Evolutionary conservation across 2,888 invertebrate species (phyloP).

Genomic region (Macrophya annulata): DNA sequence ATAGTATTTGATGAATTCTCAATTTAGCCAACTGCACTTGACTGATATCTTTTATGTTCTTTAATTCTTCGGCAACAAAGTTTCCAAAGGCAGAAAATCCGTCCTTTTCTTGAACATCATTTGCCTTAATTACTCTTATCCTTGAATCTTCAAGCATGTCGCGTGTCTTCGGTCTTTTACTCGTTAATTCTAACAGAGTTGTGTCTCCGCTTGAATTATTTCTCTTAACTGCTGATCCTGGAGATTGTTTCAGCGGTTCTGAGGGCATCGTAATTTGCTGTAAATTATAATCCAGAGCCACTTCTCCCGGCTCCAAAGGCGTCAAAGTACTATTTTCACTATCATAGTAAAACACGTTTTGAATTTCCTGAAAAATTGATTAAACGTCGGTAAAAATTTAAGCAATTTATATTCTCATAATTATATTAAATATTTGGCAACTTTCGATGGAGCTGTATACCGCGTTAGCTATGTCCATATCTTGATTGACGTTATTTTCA

Average conservation of each 20-base stretch:
- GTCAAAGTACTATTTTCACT: constrained; percentile 57
- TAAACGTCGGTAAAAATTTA: neutral
- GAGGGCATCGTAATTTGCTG: constrained; percentile 43
- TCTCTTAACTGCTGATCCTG: constrained; percentile 29
- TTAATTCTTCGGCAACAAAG: constrained; percentile 54
- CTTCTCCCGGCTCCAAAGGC: constrained; percentile 55
- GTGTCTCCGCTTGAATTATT: constrained; percentile 15
- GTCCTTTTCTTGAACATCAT: constrained; percentile 54
- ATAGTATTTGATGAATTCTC: constrained; percentile 56
- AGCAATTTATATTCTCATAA: neutral
- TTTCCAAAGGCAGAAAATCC: constrained; percentile 48
- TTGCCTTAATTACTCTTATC: constrained; percentile 48
- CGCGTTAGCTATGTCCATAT: constrained; percentile 44
- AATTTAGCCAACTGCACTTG: constrained; percentile 55
- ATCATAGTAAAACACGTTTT: constrained; percentile 57
- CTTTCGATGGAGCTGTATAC: neutral
- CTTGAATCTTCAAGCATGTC: constrained; percentile 38
- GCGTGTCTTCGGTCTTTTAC: constrained; percentile 44
- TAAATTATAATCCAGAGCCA: constrained; percentile 55
- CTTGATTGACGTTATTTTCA: constrained; percentile 32
- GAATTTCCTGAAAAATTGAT: constrained; percentile 46
- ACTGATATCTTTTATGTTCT: constrained; percentile 51
- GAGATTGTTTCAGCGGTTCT: constrained; percentile 43
- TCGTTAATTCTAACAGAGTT: constrained; percentile 50
- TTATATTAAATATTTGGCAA: neutral